Evolutionary conservation across 2,888 invertebrate genomes (phyloP).

Genomic region (Leucophora obtusa): DNA sequence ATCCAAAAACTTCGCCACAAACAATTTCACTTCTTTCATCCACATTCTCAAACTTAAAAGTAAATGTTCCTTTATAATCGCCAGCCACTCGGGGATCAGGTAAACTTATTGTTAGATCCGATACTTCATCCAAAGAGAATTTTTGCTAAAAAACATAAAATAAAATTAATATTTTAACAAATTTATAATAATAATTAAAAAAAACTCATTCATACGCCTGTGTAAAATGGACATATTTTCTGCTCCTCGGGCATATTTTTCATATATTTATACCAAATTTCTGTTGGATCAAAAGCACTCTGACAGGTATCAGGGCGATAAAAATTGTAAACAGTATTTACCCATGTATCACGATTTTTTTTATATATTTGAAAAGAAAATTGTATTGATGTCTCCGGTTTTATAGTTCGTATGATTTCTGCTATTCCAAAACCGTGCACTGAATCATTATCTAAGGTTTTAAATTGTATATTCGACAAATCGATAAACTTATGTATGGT

Average conservation of each 20-base stretch:
- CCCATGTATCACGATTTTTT: constrained; percentile 20
- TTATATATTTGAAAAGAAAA: neutral
- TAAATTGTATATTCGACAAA: neutral
- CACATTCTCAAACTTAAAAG: neutral
- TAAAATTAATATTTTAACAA: neutral
- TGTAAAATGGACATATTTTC: constrained; percentile 13
- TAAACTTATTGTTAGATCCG: neutral
- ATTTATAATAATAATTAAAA: too few species aligned
- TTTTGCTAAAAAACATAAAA: neutral
- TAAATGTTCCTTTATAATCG: constrained; percentile 4
- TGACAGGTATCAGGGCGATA: neutral
- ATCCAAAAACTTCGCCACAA: neutral
- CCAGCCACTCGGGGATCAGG: constrained; percentile 9
- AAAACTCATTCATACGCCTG: constrained; percentile 8
- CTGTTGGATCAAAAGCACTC: neutral
- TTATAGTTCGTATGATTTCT: neutral
- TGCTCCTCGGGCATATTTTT: neutral
- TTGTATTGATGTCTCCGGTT: neutral
- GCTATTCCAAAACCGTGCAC: neutral
- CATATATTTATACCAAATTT: constrained; percentile 5
- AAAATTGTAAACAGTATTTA: neutral
- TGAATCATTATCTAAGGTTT: neutral
- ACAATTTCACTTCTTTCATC: neutral
- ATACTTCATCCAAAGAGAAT: neutral
- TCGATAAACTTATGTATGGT: neutral